phyloP scores from a whole-genome alignment of 1,140 invertebrate genomes.

The Polypedilum vanderplanki region DNA sequence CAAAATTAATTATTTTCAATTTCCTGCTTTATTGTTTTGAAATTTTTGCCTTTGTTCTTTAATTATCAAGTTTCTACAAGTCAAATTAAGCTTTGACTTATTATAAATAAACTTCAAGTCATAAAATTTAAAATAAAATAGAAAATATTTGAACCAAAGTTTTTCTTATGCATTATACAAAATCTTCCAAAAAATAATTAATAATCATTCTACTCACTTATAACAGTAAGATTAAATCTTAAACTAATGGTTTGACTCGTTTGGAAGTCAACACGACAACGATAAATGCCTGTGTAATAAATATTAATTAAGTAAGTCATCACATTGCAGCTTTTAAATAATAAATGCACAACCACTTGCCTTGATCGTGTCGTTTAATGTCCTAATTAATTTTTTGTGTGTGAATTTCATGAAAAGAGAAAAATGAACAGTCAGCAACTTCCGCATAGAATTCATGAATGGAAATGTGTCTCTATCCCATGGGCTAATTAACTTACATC shows the following conservation, averaged over 20 bases:
- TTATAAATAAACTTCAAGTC: too few species aligned
- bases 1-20: too few species aligned
- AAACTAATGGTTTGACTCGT: slow-evolving; percentile 75
- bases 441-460: background rate
- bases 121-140: too few species aligned
- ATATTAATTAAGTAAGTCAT: background rate
- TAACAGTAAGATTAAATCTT: slow-evolving; percentile 71
- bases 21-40: too few species aligned
- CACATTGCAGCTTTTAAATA: too few species aligned
- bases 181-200: too few species aligned
- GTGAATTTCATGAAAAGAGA: background rate
- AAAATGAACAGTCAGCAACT: background rate
- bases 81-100: too few species aligned
- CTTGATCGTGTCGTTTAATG: slow-evolving; percentile 66
- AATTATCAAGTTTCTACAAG: too few species aligned
- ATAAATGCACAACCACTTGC: background rate
- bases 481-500: slow-evolving; percentile 28
- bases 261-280: slow-evolving; percentile 73
- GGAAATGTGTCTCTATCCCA: background rate
- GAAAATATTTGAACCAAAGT: too few species aligned
- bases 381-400: slow-evolving; percentile 46
- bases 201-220: slow-evolving; percentile 55
- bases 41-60: too few species aligned
- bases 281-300: slow-evolving; percentile 54
- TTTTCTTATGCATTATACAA: too few species aligned